A percentile compares a stretch with the other conserved stretches of the same genome.
Evolutionary conservation across 1,140 invertebrate genomes (phyloP).

Genomic region (Sitobion miscanthi): DNA sequence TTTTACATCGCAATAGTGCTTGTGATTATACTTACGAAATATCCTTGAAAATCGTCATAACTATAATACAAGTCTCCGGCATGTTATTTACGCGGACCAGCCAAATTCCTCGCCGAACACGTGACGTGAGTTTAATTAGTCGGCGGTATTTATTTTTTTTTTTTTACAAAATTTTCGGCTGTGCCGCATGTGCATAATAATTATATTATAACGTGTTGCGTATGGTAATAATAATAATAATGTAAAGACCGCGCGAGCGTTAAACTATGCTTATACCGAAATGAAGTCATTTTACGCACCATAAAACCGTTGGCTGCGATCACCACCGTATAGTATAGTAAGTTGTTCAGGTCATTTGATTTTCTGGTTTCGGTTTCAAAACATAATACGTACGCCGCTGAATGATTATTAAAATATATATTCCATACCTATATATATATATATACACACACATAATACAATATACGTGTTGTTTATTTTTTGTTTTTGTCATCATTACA

Average conservation of each 20-base stretch:
- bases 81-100: not conserved
- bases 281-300: constrained; percentile 47
- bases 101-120: not conserved
- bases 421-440: not conserved
- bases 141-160: not conserved
- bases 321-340: not conserved
- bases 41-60: constrained; percentile 7
- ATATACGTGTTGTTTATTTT: constrained; percentile 7
- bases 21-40: not conserved
- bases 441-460: not conserved
- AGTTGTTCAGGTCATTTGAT: constrained; percentile 47
- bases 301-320: constrained; percentile 29
- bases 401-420: not conserved
- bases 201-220: not conserved
- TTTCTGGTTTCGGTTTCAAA: constrained; percentile 50
- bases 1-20: not conserved
- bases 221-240: not conserved
- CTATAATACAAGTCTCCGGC: not conserved
- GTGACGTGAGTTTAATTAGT: constrained; percentile 41
- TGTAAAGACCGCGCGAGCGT: not conserved
- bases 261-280: constrained; percentile 23
- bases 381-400: not conserved
- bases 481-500: not conserved
- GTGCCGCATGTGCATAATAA: not conserved
- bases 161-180: not conserved